Evolutionary conservation across 2,888 invertebrate genomes (phyloP).

Genomic region (Entomobrya multifasciata): DNA sequence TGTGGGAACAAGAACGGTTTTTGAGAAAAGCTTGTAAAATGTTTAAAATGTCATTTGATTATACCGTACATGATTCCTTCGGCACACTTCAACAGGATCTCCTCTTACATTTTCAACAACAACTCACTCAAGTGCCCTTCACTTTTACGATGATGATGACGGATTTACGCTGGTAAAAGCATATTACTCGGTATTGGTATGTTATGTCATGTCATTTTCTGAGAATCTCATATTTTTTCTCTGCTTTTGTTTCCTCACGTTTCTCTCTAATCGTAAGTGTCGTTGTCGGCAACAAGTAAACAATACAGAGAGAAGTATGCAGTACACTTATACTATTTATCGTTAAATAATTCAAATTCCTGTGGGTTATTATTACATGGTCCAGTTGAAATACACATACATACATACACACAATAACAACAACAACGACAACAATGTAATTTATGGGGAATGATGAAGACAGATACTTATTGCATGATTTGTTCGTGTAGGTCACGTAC

Average conservation of each 20-base stretch:
- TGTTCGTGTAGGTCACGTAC: constrained; percentile 54
- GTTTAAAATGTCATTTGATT: not conserved
- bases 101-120: too few relatives aligned
- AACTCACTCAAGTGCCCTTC: constrained; percentile 48
- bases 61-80: not conserved
- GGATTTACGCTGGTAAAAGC: not conserved
- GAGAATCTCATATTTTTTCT: not conserved
- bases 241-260: constrained; percentile 49
- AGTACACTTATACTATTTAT: not conserved
- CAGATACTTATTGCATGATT: constrained; percentile 5
- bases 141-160: constrained; percentile 23
- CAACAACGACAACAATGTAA: not conserved
- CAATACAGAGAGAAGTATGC: not conserved
- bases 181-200: not conserved
- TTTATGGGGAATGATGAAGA: not conserved
- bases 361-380: constrained; percentile 39
- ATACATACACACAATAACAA: not conserved
- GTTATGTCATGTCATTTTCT: constrained; percentile 22
- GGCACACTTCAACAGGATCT: not conserved
- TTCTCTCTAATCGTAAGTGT: not conserved
- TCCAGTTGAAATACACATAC: constrained; percentile 23
- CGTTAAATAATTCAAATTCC: constrained; percentile 42
- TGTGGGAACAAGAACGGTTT: constrained; percentile 48
- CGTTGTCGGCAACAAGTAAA: constrained; percentile 37
- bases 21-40: not conserved